Evolutionary conservation across 2,888 invertebrate species (phyloP), one percentile per base, ranked within the genome.

Genomic region (Lamproptera curius): DNA sequence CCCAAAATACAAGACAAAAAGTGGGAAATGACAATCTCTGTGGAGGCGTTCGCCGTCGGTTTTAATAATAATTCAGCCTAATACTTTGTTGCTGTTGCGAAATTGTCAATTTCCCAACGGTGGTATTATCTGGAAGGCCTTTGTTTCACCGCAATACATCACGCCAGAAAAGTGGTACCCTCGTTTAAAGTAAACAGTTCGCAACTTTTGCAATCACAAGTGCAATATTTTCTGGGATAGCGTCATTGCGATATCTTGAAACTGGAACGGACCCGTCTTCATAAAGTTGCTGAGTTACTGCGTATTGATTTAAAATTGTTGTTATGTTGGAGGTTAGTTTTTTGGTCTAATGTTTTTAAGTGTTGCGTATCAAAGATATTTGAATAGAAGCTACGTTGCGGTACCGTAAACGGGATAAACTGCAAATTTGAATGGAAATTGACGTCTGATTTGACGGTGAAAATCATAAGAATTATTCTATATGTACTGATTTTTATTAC

Each of bases 41-140:
- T n/a, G n/a, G n/a, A n/a, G 11, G n/a, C 23, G 35, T 16, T 35
- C 2, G 17, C n/a, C 13, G 11, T 14, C 14, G 15, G 11, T 42
- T 42, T 42, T 38, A 37, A 38, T 23, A 38, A 42, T 38, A 13
- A 37, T 42, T 14, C 35, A 47, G 37, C 28, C 33, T 48, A 42
- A 38, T 23, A 37, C 10, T 42, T 10, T 16, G 34, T 42, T 33
- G 34, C 23, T 23, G 43, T 36, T 37, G 3, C 13, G 16, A 37
- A 37, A 48, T 34, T 48, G 47, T 38, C 47, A 42, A 48, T 48
- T 48, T 42, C 38, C 47, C 47, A 37, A n/a, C 33, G 47, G 47
- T 38, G 38, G 45, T 38, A 45, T 45, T 45, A 48, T 14, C 31
- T 16, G 10, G 31, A 33, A 16, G 38, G 47, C 47, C 42, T 48